Evolutionary conservation across 30 jellyfish, hydroid and myxozoan genomes (phyloP), one percentile per base, ranked within the genome.

Genomic region (Aurelia aurita): DNA sequence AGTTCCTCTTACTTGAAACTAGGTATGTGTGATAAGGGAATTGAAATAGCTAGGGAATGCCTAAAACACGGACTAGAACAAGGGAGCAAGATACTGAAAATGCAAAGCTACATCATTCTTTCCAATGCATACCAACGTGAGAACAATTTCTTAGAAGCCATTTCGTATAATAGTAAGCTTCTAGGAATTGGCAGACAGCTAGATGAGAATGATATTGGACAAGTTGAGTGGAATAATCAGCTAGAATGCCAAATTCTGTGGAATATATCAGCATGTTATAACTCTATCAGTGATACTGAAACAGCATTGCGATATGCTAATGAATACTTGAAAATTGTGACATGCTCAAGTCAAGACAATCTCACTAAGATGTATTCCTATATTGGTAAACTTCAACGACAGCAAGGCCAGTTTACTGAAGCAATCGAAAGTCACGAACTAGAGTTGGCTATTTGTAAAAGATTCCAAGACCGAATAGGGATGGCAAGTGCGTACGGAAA

Each of bases 371-470:
- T 70, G 12, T 70, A 67, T 27, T 55, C 86, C 3, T 83, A 69
- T 31, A 43, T 72, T 32, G 93, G 87, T 2, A 71, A 74, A 26
- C 67, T 83, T 51, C 63, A 53, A 19, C 25, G 62, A 18, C 55
- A 25, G 15, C 25, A 9, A 46, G 74, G 75, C 8, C 60, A 69
- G n/a, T 69, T 23, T 27, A 45, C 51, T 14, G 83, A 74, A 20
- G 93, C 93, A 7, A 16, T 83, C 65, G 11, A 35, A 11, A 83
- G 77, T 70, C 87, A 83, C 43, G 87, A 71, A 28, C 35, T 64
- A 28, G 93, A 83, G 71, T 14, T 83, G 14, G 93, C 86, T 19
- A 83, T 83, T 12, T 69, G 93, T 51, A 83, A 83, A 54, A 70
- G 77, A 59, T 83, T 11, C 72, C 59, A 59, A 13, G 93, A 83